These are phyloP conservation scores for Amaurobius ferox DNA, from an alignment of 2,888 invertebrate species.

Conservation along the genomic window DNA sequence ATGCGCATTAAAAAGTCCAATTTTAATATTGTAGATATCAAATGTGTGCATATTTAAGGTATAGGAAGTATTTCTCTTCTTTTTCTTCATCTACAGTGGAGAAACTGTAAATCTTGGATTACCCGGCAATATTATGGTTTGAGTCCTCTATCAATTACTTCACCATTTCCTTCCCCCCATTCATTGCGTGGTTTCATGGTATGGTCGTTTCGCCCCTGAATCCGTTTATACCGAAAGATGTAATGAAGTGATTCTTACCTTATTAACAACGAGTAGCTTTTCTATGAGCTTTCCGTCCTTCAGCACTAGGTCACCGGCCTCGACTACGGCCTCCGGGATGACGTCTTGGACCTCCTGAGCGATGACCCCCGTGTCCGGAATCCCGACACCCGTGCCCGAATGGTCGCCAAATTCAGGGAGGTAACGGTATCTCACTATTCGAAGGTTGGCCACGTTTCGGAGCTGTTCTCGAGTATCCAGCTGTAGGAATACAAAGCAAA, in stretches of 20 bases:
- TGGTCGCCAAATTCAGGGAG: conserved; percentile 90
- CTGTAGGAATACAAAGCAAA: conserved; percentile 76
- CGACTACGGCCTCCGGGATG: conserved; percentile 94
- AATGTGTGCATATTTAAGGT: too few relatives aligned
- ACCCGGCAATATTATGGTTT: too few relatives aligned
- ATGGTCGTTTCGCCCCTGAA: too few relatives aligned
- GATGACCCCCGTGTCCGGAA: conserved; percentile 90
- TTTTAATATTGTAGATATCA: too few relatives aligned
- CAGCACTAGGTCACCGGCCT: conserved; percentile 90
- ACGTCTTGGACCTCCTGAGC: conserved; percentile 95
- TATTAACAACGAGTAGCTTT: conserved; percentile 97
- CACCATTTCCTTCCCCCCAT: too few relatives aligned
- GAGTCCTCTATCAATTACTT: too few relatives aligned
- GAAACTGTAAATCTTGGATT: too few relatives aligned
- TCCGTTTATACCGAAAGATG: too few relatives aligned
- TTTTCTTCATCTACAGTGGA: too few relatives aligned
- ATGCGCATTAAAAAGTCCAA: too few relatives aligned
- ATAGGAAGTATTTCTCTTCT: too few relatives aligned
- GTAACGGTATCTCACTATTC: conserved; percentile 94
- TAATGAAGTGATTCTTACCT: conserved; percentile 84
- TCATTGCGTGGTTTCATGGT: too few relatives aligned
- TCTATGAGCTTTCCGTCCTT: conserved; percentile 92
- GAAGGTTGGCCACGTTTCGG: conserved; percentile 90
- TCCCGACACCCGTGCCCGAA: conserved; percentile 86
- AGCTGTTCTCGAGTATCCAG: conserved; percentile 92